phyloP scores from a whole-genome alignment of 2,797 vertebrate species.

The Arrhamphus sclerolepis region DNA sequence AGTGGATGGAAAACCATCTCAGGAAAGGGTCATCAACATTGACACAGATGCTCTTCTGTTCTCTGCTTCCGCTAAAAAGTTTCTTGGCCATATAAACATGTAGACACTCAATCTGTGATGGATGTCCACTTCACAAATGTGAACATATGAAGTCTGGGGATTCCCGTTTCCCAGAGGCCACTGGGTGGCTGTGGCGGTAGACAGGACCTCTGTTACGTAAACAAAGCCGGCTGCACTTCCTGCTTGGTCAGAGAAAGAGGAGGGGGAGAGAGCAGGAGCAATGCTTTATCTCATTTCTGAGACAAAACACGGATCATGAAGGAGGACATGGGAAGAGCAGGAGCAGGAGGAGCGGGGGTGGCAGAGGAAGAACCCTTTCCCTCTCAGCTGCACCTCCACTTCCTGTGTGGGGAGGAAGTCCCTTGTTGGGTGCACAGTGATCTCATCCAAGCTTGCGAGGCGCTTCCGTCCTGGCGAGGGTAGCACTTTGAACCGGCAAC shows the following conservation, averaged over 20 bases:
- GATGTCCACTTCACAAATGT: conserved; percentile 68
- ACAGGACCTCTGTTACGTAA: conserved; percentile 70
- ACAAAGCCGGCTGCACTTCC: conserved; percentile 72
- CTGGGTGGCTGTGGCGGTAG: conserved; percentile 60
- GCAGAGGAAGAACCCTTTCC: conserved; percentile 86
- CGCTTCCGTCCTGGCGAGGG: conserved; percentile 65
- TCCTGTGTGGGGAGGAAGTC: conserved; percentile 90
- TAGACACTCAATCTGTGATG: conserved; percentile 67
- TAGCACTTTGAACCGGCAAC: conserved; percentile 81
- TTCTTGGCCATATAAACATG: conserved; percentile 44
- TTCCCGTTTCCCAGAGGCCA: conserved; percentile 74
- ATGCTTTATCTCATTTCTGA: conserved; percentile 61
- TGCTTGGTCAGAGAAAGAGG: conserved; percentile 46
- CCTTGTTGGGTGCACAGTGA: conserved; percentile 79
- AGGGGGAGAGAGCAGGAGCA: conserved; percentile 23
- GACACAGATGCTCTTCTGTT: conserved; percentile 69
- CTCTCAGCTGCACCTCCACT: conserved; percentile 85
- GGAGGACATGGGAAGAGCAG: conserved; percentile 63
- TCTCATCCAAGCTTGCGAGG: conserved; percentile 85
- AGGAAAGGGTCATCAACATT: conserved; percentile 55
- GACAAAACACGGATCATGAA: conserved; percentile 75
- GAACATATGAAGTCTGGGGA: conserved; percentile 74
- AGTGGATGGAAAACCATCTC: conserved; percentile 52
- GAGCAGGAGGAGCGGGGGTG: conserved; percentile 37
- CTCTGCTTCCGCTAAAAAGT: conserved; percentile 24